These are phyloP conservation scores for Luperina nickerlii DNA, from an alignment of 2,888 invertebrate species.

Conservation along the genomic window DNA sequence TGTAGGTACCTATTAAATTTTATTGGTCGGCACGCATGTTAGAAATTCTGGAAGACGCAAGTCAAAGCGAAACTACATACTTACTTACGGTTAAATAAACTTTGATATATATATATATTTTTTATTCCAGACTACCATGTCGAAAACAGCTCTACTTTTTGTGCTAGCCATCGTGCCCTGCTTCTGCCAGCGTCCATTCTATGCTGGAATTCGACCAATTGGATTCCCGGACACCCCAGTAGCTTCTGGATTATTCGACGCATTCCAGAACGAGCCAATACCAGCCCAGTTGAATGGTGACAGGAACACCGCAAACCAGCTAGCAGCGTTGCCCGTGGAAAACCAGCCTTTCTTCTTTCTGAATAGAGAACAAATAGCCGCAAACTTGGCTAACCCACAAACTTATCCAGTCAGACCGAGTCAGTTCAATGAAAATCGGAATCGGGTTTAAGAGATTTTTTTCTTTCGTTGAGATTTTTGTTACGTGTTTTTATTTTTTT, in stretches of 20 bases:
- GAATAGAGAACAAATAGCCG: slow-evolving; percentile 71
- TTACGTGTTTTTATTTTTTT: neutral
- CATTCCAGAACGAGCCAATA: slow-evolving; percentile 37
- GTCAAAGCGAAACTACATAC: neutral
- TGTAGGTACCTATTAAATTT: neutral
- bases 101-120: neutral
- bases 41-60: neutral
- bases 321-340: slow-evolving; percentile 63
- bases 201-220: slow-evolving; percentile 78
- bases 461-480: neutral
- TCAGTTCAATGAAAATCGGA: slow-evolving; percentile 53
- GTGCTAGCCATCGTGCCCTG: slow-evolving; percentile 56
- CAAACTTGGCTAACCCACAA: slow-evolving; percentile 54
- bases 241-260: slow-evolving; percentile 32
- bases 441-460: slow-evolving; percentile 12
- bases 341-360: slow-evolving; percentile 60
- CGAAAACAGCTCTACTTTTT: slow-evolving; percentile 34
- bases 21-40: too few relatives aligned
- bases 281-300: slow-evolving; percentile 63
- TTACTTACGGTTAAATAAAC: neutral
- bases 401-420: slow-evolving; percentile 59
- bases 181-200: slow-evolving; percentile 89
- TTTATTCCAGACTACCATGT: slow-evolving; percentile 57
- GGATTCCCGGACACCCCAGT: slow-evolving; percentile 46
- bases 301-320: slow-evolving; percentile 70